These are phyloP conservation scores for Tromatobia lineatoria DNA, from an alignment of 2,888 invertebrate genomes.

Conservation along the genomic window DNA sequence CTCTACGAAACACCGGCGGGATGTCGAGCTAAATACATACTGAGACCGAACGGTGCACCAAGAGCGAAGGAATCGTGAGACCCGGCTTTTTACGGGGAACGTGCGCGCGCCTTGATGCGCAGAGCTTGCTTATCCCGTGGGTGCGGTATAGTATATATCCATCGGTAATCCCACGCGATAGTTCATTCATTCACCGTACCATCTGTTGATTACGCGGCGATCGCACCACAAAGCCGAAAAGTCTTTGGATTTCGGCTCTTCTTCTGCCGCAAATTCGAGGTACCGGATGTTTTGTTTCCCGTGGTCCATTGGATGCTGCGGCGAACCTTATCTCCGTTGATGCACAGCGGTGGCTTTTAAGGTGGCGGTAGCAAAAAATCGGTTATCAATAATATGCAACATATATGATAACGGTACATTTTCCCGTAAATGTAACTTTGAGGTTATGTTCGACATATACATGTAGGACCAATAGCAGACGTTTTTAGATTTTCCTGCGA, in stretches of 20 bases:
- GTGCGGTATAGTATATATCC: background rate
- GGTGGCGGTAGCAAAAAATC: no score
- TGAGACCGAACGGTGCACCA: conserved; percentile 44
- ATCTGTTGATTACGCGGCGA: background rate
- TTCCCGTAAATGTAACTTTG: no score
- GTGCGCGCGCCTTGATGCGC: conserved; percentile 65
- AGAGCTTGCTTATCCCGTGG: background rate
- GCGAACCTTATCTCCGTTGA: background rate
- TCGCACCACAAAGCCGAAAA: background rate
- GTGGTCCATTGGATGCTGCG: no score
- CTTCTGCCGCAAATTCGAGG: background rate
- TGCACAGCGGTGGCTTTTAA: no score
- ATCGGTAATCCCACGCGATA: background rate
- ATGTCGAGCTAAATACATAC: conserved; percentile 60
- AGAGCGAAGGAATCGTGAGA: conserved; percentile 26
- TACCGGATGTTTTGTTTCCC: no score
- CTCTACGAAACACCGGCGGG: conserved; percentile 31
- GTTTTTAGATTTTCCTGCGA: no score
- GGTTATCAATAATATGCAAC: no score
- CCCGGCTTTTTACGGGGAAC: conserved; percentile 62
- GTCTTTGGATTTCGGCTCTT: background rate
- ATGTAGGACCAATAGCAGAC: no score
- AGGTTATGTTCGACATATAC: no score
- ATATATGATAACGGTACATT: no score
- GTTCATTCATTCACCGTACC: background rate